A percentile compares a stretch with the other conserved stretches of the same genome.
Evolutionary conservation across 2,888 invertebrate genomes (phyloP).

Genomic region (Dioctria rufipes): DNA sequence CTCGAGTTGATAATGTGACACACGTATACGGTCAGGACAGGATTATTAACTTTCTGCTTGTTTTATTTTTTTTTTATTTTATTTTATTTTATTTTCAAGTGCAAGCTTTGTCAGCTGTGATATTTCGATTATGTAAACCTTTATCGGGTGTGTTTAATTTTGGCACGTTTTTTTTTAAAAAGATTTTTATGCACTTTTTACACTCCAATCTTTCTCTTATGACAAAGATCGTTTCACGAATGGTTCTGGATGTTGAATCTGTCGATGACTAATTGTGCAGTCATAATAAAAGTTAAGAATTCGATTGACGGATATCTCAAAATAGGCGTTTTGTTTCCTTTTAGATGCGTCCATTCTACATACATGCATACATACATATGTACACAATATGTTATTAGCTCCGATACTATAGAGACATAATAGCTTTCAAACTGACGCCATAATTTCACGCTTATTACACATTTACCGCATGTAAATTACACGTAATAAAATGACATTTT

Average conservation of each 20-base stretch:
- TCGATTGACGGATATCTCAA: too few relatives aligned
- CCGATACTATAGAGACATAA: too few relatives aligned
- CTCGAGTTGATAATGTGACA: slow-evolving; percentile 38
- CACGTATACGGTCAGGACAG: slow-evolving; percentile 9
- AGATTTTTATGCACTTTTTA: background rate
- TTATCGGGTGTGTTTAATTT: slow-evolving; percentile 21
- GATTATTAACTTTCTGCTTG: slow-evolving; percentile 13
- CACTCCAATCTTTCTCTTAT: background rate
- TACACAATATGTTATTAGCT: too few relatives aligned
- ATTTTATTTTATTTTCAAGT: background rate
- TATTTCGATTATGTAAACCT: slow-evolving; percentile 20
- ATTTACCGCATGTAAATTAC: slow-evolving; percentile 8
- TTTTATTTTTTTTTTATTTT: too few relatives aligned
- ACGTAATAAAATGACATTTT: slow-evolving; percentile 15
- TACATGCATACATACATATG: too few relatives aligned
- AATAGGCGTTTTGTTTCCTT: too few relatives aligned
- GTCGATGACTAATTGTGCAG: too few relatives aligned
- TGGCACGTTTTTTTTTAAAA: slow-evolving; percentile 22
- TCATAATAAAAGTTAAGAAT: too few relatives aligned
- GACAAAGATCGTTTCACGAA: too few relatives aligned
- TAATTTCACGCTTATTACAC: background rate
- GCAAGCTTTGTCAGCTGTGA: slow-evolving; percentile 15
- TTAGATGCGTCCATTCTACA: too few relatives aligned
- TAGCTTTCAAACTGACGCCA: background rate
- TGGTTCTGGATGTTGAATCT: too few relatives aligned